These are phyloP conservation scores for Helogale parvula DNA, from an alignment of 2,113 vertebrate species.

Conservation along the genomic window DNA sequence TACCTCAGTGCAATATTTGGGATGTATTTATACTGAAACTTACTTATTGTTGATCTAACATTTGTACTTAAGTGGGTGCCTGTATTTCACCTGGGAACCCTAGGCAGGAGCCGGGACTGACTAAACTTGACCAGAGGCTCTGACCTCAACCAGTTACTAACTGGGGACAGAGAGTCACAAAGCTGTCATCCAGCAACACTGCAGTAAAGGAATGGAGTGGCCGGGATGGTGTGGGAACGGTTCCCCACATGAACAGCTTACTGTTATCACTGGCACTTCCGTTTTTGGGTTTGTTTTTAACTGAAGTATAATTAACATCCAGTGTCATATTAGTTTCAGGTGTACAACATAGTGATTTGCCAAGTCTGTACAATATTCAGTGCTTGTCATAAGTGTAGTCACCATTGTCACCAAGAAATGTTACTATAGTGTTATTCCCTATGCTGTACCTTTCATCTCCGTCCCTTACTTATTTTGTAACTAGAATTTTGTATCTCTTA, in stretches of 20 bases:
- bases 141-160: background rate
- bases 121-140: background rate
- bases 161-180: background rate
- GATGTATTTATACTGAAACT: background rate
- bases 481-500: background rate
- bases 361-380: background rate
- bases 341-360: background rate
- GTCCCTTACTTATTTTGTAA: background rate
- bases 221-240: background rate
- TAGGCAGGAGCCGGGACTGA: background rate
- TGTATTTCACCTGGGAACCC: background rate
- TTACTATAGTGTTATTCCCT: background rate
- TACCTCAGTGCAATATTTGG: background rate
- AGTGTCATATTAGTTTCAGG: background rate
- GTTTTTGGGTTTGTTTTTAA: background rate
- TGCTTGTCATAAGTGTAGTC: background rate
- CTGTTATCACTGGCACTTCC: background rate
- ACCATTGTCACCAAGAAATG: background rate
- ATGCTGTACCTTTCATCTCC: background rate
- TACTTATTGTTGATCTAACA: background rate
- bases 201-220: background rate
- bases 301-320: background rate
- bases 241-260: background rate
- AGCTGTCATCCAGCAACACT: background rate
- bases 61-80: background rate